Base-by-base conservation (phyloP, 2,113 vertebrate genomes). In the Syngnathus scovelli region DNA sequence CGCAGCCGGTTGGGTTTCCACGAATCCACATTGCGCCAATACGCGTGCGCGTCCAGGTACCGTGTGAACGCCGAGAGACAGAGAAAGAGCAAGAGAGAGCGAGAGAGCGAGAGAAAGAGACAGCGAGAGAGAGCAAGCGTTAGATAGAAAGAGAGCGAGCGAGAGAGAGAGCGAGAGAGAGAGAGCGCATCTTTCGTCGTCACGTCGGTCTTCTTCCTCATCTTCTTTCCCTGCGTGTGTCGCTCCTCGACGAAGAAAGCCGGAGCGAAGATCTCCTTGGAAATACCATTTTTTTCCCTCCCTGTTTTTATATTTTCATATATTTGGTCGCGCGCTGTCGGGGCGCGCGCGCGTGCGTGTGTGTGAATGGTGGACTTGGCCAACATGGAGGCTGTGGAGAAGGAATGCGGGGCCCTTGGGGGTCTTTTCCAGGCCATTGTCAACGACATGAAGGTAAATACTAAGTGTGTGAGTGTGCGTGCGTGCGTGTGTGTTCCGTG, bases 381-480 rank as follows among this genome's bases (percentile, higher is more conserved):
- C 69, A 89, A 89, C 82, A 87, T 87, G 84, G 87, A 89, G 86
- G 83, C 82, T 39, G 86, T 89, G 86, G 87, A 87, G 80, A 86
- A 86, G 86, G 87, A 89, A 83, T 89, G 87, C 80, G 87, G 87
- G 83, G 86, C 86, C 77, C 87, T 89, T 70, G 87, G 86, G 82
- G 86, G 86, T 78, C 80, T 87, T 16, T 89, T 89, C 77, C 87
- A 86, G 82, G 86, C 87, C 74, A 89, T 89, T 77, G 87, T 87
- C 80, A 88, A 87, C 80, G 89, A 91, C 80, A 91, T 91, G 90
- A 91, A 91, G 87, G 89, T 91, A 86, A 83, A 82, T 81, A 43
- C 58, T 33, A 33, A 33, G 23, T 27, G 13, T 6, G 21, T 19
- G 12, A 37, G 37, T 19, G 18, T 12, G 7, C 19, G 2, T 27